Conservation (phyloP, 2,113 vertebrate genomes). For the Elephas maximus region DNA sequence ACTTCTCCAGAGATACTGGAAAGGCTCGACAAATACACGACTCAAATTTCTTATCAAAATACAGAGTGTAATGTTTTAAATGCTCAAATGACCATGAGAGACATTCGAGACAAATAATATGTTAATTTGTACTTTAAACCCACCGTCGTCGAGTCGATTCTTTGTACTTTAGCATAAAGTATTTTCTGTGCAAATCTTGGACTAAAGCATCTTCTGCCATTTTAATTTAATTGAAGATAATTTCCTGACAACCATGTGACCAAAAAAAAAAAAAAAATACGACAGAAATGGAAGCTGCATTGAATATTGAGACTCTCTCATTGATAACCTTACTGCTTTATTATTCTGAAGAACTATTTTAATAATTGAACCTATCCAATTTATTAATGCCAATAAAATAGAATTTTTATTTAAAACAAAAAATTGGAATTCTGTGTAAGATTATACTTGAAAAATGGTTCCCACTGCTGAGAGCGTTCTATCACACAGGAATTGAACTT, state of each 20-base stretch:
- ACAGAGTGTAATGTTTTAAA: neutral
- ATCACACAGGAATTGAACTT: neutral
- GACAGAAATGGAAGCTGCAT: neutral
- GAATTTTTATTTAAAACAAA: neutral
- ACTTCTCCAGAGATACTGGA: neutral
- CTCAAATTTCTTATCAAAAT: slow-evolving; percentile 40
- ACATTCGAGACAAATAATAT: slow-evolving; percentile 2
- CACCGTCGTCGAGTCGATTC: too few relatives aligned
- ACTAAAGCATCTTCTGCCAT: neutral
- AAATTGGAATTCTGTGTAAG: neutral
- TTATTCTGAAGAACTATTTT: neutral
- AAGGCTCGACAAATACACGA: neutral
- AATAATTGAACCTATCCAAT: slow-evolving; percentile 12
- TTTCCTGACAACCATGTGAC: neutral
- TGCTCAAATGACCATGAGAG: neutral
- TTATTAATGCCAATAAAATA: slow-evolving; percentile 23
- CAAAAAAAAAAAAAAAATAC: neutral
- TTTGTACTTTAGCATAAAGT: neutral
- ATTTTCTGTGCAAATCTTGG: neutral
- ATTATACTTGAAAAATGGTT: slow-evolving; percentile 28
- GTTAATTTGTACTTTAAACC: neutral
- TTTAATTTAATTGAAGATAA: neutral
- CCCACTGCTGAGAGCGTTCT: neutral
- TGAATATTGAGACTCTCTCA: neutral
- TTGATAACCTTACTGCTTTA: neutral